phyloP scores from a whole-genome alignment of 2,113 vertebrate genomes.

The Lanius collurio region DNA sequence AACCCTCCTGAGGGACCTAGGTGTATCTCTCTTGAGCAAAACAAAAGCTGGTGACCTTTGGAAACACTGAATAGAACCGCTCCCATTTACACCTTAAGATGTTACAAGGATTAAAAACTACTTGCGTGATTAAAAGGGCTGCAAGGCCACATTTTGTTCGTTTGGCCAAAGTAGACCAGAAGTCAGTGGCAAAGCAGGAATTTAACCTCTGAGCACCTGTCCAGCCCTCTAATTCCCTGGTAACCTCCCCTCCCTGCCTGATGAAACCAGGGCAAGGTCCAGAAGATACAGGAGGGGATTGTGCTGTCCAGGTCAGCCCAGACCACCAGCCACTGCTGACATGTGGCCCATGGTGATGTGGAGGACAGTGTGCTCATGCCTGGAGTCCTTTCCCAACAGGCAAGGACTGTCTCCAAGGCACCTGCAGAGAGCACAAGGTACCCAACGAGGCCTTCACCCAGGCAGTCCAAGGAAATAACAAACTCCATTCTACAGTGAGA shows the following conservation, averaged over 20 bases:
- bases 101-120: neutral
- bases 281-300: neutral
- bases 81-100: neutral
- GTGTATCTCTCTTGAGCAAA: neutral
- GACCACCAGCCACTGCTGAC: neutral
- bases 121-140: neutral
- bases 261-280: neutral
- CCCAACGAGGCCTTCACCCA: neutral
- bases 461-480: neutral
- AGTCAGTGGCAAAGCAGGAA: neutral
- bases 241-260: neutral
- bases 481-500: neutral
- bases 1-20: neutral
- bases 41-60: neutral
- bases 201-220: neutral
- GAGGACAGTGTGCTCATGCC: rapidly evolving
- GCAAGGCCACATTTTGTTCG: neutral
- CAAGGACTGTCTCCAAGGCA: neutral
- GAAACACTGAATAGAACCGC: neutral
- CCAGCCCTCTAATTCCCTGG: neutral
- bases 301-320: neutral
- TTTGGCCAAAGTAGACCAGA: neutral
- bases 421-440: neutral
- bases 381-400: rapidly evolving
- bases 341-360: rapidly evolving